These are phyloP conservation scores for Plestiodon gilberti DNA, from an alignment of 2,113 vertebrate species.

Conservation along the genomic window DNA sequence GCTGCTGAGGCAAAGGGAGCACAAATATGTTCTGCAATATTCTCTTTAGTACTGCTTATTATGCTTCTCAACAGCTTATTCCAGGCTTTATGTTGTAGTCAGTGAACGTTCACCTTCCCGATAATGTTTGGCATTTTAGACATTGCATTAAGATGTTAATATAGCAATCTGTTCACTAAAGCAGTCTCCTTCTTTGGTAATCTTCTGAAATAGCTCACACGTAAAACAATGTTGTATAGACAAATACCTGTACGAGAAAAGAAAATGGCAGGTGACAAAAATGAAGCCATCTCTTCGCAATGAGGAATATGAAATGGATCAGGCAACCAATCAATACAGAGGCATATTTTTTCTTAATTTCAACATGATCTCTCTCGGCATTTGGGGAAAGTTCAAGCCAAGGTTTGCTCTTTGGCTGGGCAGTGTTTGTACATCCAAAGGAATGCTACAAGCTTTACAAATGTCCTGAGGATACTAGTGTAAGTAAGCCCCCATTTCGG, in stretches of 20 bases:
- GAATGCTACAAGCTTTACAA: slow-evolving; percentile 48
- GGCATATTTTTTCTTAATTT: not conserved
- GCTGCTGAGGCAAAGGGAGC: not conserved
- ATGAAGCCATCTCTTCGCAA: slow-evolving; percentile 6
- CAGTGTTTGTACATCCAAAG: slow-evolving; percentile 43
- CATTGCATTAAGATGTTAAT: not conserved
- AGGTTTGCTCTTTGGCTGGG: slow-evolving; percentile 52
- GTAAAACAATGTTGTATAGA: not conserved
- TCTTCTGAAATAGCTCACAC: slow-evolving; percentile 4
- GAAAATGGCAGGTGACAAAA: slow-evolving; percentile 16
- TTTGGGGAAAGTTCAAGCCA: slow-evolving; percentile 35
- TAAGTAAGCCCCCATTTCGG: slow-evolving; percentile 29
- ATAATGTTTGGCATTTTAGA: not conserved
- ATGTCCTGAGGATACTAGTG: slow-evolving; percentile 38
- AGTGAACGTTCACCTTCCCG: not conserved
- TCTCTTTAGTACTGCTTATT: not conserved
- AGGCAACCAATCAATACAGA: not conserved
- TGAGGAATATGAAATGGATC: not conserved
- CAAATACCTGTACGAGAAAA: slow-evolving; percentile 26
- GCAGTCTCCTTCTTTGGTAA: not conserved
- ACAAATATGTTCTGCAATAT: slow-evolving; percentile 4
- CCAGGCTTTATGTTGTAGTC: not conserved
- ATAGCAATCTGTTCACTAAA: slow-evolving; percentile 28
- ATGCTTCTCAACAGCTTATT: not conserved
- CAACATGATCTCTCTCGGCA: slow-evolving; percentile 18